Evolutionary conservation across 2,113 vertebrate genomes (phyloP).

Genomic region (Laticauda laticaudata): DNA sequence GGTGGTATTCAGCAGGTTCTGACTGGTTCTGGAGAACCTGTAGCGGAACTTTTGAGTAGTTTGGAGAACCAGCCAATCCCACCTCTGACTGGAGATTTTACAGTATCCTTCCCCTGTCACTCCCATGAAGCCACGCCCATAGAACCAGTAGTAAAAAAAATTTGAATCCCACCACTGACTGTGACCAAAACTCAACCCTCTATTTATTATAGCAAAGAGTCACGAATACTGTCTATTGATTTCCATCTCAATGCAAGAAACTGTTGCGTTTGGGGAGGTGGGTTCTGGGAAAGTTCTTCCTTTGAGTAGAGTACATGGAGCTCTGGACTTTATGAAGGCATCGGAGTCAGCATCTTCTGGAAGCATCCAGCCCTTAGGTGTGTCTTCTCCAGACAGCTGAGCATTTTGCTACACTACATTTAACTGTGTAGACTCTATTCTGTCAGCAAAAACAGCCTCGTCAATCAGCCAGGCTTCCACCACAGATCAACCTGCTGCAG

Average conservation of each 20-base stretch:
- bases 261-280: neutral
- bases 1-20: no score
- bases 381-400: no score
- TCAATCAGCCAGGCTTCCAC: neutral
- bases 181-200: no score
- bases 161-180: no score
- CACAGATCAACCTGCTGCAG: neutral
- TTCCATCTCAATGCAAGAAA: neutral
- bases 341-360: neutral
- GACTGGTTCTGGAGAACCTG: no score
- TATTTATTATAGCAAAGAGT: neutral
- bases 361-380: neutral
- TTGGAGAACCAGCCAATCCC: no score
- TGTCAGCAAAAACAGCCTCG: neutral
- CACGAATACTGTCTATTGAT: neutral
- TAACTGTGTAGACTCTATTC: neutral
- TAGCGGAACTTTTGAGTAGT: no score
- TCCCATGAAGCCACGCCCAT: no score
- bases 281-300: neutral
- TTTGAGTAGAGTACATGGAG: neutral
- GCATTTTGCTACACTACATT: constrained; percentile 4
- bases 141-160: no score
- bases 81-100: no score
- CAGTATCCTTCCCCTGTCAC: no score
- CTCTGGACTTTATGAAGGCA: neutral